Conservation (phyloP, 1,140 invertebrate genomes). For the Drosophila neocordata region DNA sequence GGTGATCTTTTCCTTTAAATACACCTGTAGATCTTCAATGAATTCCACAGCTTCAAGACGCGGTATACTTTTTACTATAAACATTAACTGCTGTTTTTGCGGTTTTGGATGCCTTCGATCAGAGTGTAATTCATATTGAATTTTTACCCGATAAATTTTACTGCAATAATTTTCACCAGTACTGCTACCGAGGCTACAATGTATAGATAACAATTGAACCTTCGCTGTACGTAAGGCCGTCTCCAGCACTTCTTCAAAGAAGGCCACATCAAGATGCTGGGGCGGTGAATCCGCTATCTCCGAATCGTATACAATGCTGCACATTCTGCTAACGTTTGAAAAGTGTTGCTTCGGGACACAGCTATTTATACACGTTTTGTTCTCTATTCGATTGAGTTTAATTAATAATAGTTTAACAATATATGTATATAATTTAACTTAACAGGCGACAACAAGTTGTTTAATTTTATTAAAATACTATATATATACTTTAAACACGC, state of each 20-base stretch:
- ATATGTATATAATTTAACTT: constrained; percentile 36
- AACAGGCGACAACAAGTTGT: constrained; percentile 51
- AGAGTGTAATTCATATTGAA: neutral
- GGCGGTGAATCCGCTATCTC: constrained; percentile 47
- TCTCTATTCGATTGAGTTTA: constrained; percentile 4
- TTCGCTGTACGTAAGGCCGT: constrained; percentile 53
- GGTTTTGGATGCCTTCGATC: constrained; percentile 10
- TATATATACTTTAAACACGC: constrained; percentile 32
- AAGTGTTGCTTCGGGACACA: neutral
- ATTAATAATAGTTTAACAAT: constrained; percentile 40
- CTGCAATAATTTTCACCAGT: constrained; percentile 76
- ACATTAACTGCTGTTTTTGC: constrained; percentile 26
- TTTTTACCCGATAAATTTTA: constrained; percentile 58
- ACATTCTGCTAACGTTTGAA: constrained; percentile 60
- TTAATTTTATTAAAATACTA: constrained; percentile 17
- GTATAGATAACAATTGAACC: constrained; percentile 32
- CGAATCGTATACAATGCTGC: constrained; percentile 61
- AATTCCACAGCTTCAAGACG: constrained; percentile 54
- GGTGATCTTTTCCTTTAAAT: constrained; percentile 67
- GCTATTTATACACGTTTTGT: constrained; percentile 51
- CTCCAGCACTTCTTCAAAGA: constrained; percentile 72
- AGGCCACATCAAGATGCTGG: constrained; percentile 55
- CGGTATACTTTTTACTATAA: constrained; percentile 73
- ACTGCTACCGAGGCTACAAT: constrained; percentile 64
- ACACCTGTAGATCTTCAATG: constrained; percentile 64